These are phyloP conservation scores for Chironomus striatipennis DNA, from an alignment of 1,140 invertebrate genomes.

Conservation along the genomic window DNA sequence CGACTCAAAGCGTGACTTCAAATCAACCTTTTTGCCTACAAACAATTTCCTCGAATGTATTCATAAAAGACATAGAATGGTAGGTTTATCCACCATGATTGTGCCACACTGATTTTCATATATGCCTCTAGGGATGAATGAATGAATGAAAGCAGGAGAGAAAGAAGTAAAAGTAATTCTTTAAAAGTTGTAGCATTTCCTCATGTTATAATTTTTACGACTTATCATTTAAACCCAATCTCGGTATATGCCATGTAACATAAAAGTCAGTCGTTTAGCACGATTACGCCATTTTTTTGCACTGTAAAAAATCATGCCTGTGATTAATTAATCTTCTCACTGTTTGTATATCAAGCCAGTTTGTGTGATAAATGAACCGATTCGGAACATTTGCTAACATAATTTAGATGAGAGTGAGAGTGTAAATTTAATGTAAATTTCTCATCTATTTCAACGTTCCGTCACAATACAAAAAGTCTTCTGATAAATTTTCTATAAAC, in stretches of 20 bases:
- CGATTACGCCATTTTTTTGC: slow-evolving; percentile 6
- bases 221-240: slow-evolving; percentile 13
- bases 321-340: slow-evolving; percentile 8
- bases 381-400: not conserved
- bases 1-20: not conserved
- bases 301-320: not conserved
- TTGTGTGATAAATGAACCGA: not conserved
- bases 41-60: too few species aligned
- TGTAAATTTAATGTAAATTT: too few species aligned
- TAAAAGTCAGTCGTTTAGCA: not conserved
- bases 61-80: too few species aligned
- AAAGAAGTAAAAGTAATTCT: not conserved
- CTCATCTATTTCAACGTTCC: too few species aligned
- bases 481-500: too few species aligned
- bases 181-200: not conserved
- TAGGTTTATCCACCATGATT: too few species aligned
- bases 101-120: not conserved
- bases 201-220: slow-evolving; percentile 9
- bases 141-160: too few species aligned
- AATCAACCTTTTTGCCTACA: too few species aligned
- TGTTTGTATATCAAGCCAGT: not conserved
- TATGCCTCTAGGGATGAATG: not conserved
- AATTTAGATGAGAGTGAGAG: not conserved
- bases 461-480: too few species aligned
- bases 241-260: not conserved